Base-by-base conservation (phyloP, 2,113 vertebrate species). In the Microtus pennsylvanicus region DNA sequence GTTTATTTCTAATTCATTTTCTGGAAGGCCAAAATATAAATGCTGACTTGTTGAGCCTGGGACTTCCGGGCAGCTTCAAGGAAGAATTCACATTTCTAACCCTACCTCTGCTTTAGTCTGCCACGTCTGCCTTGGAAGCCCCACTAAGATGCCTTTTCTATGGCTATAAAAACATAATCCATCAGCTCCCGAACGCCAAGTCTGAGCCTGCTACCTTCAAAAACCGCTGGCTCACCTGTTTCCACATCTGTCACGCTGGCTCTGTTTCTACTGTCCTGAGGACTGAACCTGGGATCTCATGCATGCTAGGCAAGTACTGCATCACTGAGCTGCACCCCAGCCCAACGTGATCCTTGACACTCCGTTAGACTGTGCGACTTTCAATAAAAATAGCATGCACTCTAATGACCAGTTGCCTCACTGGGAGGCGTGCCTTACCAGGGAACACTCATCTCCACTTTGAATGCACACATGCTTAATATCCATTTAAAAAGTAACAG, bases 1-100 rank as follows among this genome's bases (percentile, higher is more conserved):
- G 26, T 80, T 87, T 91, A 93, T 16, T 89, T 63, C 65, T 35
- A 93, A 96, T 81, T 67, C 63, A 61, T 65, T 83, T 95, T 69
- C 91, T 87, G 91, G 13, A 85, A 87, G 82, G 88, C 70, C 45
- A 87, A 89, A 96, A 91, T 77, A 94, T 70, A 89, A 95, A 89
- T 47, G 77, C 26, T 52, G 96, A 93, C 3, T 21, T 87, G 38
- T 82, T 16, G 52, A 38, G 89, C 80, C 16, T 22, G 58, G 17
- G 47, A 72, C 42, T 74, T 74, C 65, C 52, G 87, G 89, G 67
- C 80, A 87, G 87, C 75, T 94, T 87, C 77, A 91, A 82, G 74
- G 38, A n/a, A 63, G 38, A 35, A 87, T 75, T 47, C 9, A 33
- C 22, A 92, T 38, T 69, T 69, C 87, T 83, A 78, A 95, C 26